Conservation (phyloP, 2,797 vertebrate species). For the Agapornis canus region DNA sequence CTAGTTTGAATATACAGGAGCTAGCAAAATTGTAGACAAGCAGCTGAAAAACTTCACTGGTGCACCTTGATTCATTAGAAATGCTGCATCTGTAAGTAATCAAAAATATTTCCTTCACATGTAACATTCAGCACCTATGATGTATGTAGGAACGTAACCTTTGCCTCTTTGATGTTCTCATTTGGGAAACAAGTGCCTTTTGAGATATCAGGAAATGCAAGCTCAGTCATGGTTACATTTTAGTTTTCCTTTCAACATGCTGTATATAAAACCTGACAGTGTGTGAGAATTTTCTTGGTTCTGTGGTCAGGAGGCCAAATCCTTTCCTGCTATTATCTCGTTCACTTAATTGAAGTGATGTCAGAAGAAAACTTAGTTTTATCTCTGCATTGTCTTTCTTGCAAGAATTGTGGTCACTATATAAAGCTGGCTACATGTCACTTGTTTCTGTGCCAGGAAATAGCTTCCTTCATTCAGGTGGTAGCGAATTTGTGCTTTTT, state of each 20-base stretch:
- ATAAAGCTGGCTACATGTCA: background rate
- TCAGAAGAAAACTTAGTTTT: background rate
- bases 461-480: background rate
- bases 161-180: background rate
- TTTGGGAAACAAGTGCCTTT: slow-evolving; percentile 27
- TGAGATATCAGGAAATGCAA: slow-evolving; percentile 1
- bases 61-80: slow-evolving; percentile 7
- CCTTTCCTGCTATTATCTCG: background rate
- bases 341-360: background rate
- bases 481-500: background rate
- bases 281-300: background rate
- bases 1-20: background rate
- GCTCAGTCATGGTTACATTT: background rate
- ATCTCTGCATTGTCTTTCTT: background rate
- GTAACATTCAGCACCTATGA: background rate
- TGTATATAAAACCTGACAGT: background rate
- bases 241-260: background rate
- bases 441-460: background rate
- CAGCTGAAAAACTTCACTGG: background rate
- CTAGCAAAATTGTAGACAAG: background rate
- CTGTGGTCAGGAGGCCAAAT: background rate
- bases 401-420: background rate
- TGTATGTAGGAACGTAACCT: background rate
- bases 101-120: background rate
- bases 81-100: background rate